Base-by-base conservation (phyloP, 2,888 invertebrate genomes). In the Ophioninae sp. region DNA sequence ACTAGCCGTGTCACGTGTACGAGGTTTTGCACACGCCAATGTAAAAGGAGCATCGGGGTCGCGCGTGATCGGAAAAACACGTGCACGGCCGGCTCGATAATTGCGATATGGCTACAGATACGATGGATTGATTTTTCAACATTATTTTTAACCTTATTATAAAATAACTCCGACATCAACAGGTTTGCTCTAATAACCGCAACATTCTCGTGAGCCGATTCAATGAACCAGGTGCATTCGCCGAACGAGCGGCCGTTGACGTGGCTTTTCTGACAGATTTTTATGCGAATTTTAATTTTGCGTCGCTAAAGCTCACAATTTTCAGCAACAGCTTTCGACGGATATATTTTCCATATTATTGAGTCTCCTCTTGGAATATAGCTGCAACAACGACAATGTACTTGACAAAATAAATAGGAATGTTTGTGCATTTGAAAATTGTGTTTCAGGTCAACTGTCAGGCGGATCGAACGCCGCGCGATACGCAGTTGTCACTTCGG, bases 61-160 rank as follows among this genome's bases (percentile, higher is more conserved):
- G 56, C 83, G 79, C 86, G 80, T 85, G 83, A 80, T 78, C 79
- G 68, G 71, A 41, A 72, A 79, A 80, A 83, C 83, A 85, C 86
- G 86, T 86, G 86, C 83, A 75, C 79, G 82, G 20, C 74, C 65
- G 37, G 80, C 44, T 73, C 69, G 71, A 41, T 63, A 41, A 58
- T 63, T 68, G 68, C 71, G 63, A 76, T 61, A 65, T 64, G 20
- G 39, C 10, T 61, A 72, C 39, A 30, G 30, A 59, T 56, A 44
- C 10, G 39, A 9, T 5, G 39, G 63, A 77, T 58, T 51, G 10
- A 10, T 51, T 51, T 17, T 10, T 5, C 13, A 17, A 0, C 17
- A 0, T 51, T 0, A 17, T 51, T 51, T 51, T 51, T 51, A 10
- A 10, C 44, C 5, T 10, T 6, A 51, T 6, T 51, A 51, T 9